phyloP scores from a whole-genome alignment of 2,113 vertebrate species.

The Triplophysa siluroides region DNA sequence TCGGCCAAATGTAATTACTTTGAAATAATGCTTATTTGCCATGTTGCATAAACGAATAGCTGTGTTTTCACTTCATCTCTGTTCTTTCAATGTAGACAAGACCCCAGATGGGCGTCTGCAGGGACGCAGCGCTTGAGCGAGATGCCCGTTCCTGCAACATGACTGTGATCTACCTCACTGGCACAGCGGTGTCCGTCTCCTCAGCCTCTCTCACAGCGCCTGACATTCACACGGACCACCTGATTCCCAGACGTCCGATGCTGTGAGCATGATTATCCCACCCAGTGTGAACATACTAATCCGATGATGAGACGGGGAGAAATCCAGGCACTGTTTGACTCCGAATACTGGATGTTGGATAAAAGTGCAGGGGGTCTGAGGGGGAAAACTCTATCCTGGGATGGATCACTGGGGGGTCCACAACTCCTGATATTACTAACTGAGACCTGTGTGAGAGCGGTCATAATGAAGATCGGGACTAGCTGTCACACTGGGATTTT shows the following conservation, averaged over 20 bases:
- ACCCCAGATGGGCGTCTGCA: constrained; percentile 1
- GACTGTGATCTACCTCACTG: constrained; percentile 44
- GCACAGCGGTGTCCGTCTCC: constrained; percentile 25
- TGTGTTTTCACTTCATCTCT: background rate
- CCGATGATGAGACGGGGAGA: constrained; percentile 39
- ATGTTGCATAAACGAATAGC: background rate
- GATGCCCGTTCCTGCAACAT: constrained; percentile 22
- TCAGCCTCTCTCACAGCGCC: constrained; percentile 22
- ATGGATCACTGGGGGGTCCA: background rate
- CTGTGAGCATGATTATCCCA: constrained; percentile 25
- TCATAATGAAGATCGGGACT: background rate
- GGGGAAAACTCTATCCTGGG: constrained; percentile 27
- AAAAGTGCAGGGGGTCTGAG: background rate
- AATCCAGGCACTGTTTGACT: constrained; percentile 43
- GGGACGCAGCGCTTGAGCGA: background rate
- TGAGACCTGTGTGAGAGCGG: background rate
- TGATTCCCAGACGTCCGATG: constrained; percentile 34
- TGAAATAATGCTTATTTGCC: constrained; percentile 24
- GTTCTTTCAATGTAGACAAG: background rate
- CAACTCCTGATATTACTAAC: background rate
- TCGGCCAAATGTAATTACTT: constrained; percentile 34
- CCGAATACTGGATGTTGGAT: constrained; percentile 47
- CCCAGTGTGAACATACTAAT: constrained; percentile 53
- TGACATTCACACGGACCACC: constrained; percentile 29
- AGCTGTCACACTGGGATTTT: no score